Evolutionary conservation across 1,140 invertebrate species (phyloP).

Genomic region (Mizuhopecten yessoensis): DNA sequence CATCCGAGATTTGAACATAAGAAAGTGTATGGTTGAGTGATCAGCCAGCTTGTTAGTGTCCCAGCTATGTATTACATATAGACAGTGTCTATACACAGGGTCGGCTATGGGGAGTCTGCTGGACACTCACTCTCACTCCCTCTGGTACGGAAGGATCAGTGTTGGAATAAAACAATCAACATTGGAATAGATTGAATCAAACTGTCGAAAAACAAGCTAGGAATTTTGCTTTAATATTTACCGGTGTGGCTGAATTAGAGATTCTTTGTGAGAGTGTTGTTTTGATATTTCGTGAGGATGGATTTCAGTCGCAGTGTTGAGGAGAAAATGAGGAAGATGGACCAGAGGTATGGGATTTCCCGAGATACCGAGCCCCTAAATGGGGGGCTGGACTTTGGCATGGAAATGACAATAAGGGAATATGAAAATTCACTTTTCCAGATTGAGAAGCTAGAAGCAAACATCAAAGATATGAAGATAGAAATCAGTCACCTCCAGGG

Average conservation of each 20-base stretch:
- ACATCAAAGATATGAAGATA: slow-evolving; percentile 74
- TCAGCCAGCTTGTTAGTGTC: not conserved
- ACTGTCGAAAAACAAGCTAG: not conserved
- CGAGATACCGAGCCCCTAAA: not conserved
- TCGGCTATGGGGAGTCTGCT: not conserved
- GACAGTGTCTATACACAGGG: not conserved
- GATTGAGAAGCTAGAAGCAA: slow-evolving; percentile 78
- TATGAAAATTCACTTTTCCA: slow-evolving; percentile 74
- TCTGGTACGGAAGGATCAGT: not conserved
- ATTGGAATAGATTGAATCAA: not conserved
- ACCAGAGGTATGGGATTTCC: slow-evolving; percentile 24
- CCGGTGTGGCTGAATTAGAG: not conserved
- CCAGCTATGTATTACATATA: not conserved
- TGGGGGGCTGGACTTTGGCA: slow-evolving; percentile 55
- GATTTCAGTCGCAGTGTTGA: slow-evolving; percentile 32
- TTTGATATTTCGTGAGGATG: not conserved
- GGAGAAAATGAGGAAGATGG: slow-evolving; percentile 37
- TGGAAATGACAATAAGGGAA: slow-evolving; percentile 67
- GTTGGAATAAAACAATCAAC: not conserved
- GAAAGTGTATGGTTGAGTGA: slow-evolving; percentile 21
- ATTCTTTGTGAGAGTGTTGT: not conserved
- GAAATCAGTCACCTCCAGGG: slow-evolving; percentile 75
- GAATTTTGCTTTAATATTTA: not conserved
- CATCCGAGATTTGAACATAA: not conserved
- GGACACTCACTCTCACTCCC: not conserved